Evolutionary conservation across 2,797 vertebrate species (phyloP).

Genomic region (Pelochelys cantorii): DNA sequence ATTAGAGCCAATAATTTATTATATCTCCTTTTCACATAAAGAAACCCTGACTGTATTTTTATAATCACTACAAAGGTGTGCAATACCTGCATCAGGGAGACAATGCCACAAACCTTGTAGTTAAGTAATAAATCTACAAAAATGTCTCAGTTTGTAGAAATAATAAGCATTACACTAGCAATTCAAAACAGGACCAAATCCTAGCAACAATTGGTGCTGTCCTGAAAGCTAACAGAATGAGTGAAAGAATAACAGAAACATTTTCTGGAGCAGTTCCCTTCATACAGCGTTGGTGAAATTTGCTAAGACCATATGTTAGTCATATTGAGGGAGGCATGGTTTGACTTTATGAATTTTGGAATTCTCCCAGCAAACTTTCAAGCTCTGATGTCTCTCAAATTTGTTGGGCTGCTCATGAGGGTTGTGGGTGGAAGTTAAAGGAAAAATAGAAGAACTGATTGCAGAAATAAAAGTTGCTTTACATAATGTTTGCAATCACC

Average conservation of each 20-base stretch:
- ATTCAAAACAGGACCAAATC: slow-evolving; percentile 56
- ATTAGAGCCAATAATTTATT: slow-evolving; percentile 27
- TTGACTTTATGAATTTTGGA: slow-evolving; percentile 77
- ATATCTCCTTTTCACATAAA: neutral
- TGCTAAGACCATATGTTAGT: slow-evolving; percentile 79
- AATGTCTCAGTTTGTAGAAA: slow-evolving; percentile 43
- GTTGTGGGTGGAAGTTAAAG: slow-evolving; percentile 35
- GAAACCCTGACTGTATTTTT: slow-evolving; percentile 13
- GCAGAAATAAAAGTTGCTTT: slow-evolving; percentile 23
- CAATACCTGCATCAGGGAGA: slow-evolving; percentile 20
- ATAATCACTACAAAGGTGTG: slow-evolving; percentile 16
- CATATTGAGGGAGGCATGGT: slow-evolving; percentile 68
- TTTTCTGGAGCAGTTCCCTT: slow-evolving; percentile 71
- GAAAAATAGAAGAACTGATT: neutral
- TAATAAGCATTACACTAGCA: slow-evolving; percentile 60
- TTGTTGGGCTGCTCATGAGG: slow-evolving; percentile 55
- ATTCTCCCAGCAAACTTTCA: slow-evolving; percentile 73
- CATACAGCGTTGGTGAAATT: slow-evolving; percentile 72
- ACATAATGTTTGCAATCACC: neutral
- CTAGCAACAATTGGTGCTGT: slow-evolving; percentile 33
- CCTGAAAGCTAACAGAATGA: slow-evolving; percentile 51
- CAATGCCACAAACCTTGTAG: neutral
- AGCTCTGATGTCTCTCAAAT: slow-evolving; percentile 62
- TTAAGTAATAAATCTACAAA: slow-evolving; percentile 26
- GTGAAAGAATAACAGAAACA: slow-evolving; percentile 68